Evolutionary conservation across 2,797 vertebrate genomes (phyloP), one percentile per base, ranked within the genome.

Genomic region (Micropoecilia bifurca): DNA sequence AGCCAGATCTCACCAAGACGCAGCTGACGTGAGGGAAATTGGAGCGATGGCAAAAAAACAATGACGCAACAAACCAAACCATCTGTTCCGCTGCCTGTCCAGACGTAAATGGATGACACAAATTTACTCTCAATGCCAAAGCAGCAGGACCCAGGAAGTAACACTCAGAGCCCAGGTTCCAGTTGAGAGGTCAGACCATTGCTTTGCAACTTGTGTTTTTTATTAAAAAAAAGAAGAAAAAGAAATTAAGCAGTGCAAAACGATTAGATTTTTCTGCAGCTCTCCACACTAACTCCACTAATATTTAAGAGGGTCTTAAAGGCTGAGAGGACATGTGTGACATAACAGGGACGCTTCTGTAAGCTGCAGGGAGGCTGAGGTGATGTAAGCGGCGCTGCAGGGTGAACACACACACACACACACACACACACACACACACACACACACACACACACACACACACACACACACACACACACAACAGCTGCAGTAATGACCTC

Each of bases 11-110:
- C 45, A 80, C 80, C 80, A 80, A 85, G 84, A 59, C 87, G 77
- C 86, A 84, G 85, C 79, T 88, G 85, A 89, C 74, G 1, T 55
- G 73, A 85, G 80, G 46, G 47, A 87, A 77, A 80, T 68, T 79
- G 88, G 81, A 77, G 43, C 12, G 22, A 48, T 55, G n/a, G 36
- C 61, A 63, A 39, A 59, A n/a, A n/a, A 68, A 68, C 48, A 45
- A 1, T 90, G 92, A 94, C 57, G 84, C 83, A 92, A 91, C 77
- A 66, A 83, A 84, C 73, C 41, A 68, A 88, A 89, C 92, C 91
- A 91, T 93, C 93, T 91, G 90, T 82, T 85, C 75, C 57, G 1
- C 84, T 86, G 85, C 63, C 75, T 75, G 83, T 89, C 82, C 71
- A 73, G 76, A 50, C 66, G 57, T 41, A 83, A 84, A 84, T 73